Conservation (phyloP, 1,140 invertebrate species). For the Holcopasites calliopsidis region DNA sequence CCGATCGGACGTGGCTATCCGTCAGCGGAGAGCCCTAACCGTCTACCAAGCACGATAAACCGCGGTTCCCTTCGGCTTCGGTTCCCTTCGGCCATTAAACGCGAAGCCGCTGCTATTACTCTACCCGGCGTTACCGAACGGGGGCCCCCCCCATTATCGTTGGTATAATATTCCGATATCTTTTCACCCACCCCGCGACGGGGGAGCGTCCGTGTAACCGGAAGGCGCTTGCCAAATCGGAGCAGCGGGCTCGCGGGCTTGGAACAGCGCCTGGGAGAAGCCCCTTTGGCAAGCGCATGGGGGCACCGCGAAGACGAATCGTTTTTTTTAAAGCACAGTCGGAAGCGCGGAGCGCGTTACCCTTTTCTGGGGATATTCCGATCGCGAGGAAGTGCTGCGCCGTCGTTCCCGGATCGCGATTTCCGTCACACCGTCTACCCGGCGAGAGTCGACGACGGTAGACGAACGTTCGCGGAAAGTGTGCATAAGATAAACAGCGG, state of each 20-base stretch:
- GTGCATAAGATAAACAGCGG: slow-evolving; percentile 60
- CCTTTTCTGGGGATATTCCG: no score
- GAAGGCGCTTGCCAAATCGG: slow-evolving; percentile 58
- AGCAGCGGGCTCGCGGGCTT: slow-evolving; percentile 24
- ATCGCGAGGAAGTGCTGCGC: no score
- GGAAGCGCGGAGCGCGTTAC: background rate
- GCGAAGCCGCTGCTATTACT: slow-evolving; percentile 66
- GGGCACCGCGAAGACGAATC: slow-evolving; percentile 3
- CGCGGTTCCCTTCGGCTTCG: slow-evolving; percentile 34
- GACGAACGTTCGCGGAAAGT: slow-evolving; percentile 19
- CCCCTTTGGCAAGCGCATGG: slow-evolving; percentile 38
- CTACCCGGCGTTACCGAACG: slow-evolving; percentile 68
- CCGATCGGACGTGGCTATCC: slow-evolving; percentile 55
- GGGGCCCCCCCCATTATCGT: slow-evolving; percentile 63
- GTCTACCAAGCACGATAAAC: slow-evolving; percentile 52
- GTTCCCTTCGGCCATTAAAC: slow-evolving; percentile 65
- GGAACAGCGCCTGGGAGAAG: slow-evolving; percentile 47
- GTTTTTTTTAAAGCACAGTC: slow-evolving; percentile 42
- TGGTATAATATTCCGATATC: slow-evolving; percentile 69
- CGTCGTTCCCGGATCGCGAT: no score
- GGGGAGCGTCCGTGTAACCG: slow-evolving; percentile 42
- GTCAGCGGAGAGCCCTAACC: slow-evolving; percentile 58
- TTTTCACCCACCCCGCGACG: slow-evolving; percentile 54
- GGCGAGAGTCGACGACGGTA: background rate
- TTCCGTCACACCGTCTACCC: no score